A percentile compares a stretch with the other conserved stretches of the same genome.
phyloP scores from a whole-genome alignment of 2,888 invertebrate species.

The Daptonema setosum region DNA sequence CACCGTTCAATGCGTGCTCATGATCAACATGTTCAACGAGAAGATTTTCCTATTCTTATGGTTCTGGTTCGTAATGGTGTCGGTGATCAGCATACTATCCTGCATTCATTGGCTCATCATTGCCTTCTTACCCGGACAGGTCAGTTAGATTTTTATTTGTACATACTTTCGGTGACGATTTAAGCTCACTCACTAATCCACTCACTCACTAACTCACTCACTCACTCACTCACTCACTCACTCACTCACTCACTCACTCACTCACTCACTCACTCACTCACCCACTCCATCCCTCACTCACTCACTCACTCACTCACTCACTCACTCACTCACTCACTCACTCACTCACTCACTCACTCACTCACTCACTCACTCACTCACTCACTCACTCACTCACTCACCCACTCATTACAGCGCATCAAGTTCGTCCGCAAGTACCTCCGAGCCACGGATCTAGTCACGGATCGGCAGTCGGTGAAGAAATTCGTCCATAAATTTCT shows the following conservation, averaged over 20 bases:
- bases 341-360: no score
- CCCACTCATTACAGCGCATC: slow-evolving; percentile 25
- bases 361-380: no score
- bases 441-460: slow-evolving; percentile 26
- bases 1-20: slow-evolving; percentile 16
- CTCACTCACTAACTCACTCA: no score
- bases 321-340: no score
- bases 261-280: no score
- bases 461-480: slow-evolving; percentile 25
- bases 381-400: no score
- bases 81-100: slow-evolving; percentile 22
- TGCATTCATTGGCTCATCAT: slow-evolving; percentile 27
- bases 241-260: no score
- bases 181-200: no score
- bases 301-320: no score
- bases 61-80: slow-evolving; percentile 29
- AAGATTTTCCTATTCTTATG: slow-evolving; percentile 25
- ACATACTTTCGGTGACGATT: no score
- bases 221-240: no score
- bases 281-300: no score
- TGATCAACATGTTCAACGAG: slow-evolving; percentile 15
- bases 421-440: slow-evolving; percentile 26
- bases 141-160: slow-evolving; percentile 6
- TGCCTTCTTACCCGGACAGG: slow-evolving; percentile 26
- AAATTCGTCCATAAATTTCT: slow-evolving; percentile 28